Evolutionary conservation across 2,797 vertebrate genomes (phyloP), one percentile per base, ranked within the genome.

Genomic region (Clarias fuscus): DNA sequence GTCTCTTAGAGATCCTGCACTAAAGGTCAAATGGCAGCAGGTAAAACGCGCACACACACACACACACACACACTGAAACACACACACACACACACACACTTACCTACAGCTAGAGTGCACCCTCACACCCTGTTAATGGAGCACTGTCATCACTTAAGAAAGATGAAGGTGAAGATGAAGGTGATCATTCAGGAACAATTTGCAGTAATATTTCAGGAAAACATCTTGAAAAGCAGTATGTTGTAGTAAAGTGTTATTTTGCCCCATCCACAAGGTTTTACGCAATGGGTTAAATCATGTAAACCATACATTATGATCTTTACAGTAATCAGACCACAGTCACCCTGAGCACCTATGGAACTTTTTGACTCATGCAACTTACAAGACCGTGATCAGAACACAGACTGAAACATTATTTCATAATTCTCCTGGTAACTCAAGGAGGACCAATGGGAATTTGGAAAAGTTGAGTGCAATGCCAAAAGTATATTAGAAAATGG

Each of bases 11-110:
- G 98, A 99, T 93, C 98, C 98, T 11, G 95, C 97, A 27, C 91
- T 97, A 67, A 98, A 97, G 91, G 93, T 96, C 89, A 97, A 95
- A 92, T 99, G 98, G 98, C 97, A 98, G 68, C 97, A 98, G 96
- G 98, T 99, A 92, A 91, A 94, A 53, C 22, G n/a, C 18, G 10
- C 48, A 27, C n/a, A 53, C 72, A 75, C 72, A 73, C 71, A 73
- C 71, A 53, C 43, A 53, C 71, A 24, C 71, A 73, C 71, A 75
- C 72, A 20, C 7, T 43, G 24, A 43, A 43, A 72, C 72, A 56
- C 72, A 18, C 24, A 27, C 73, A n/a, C 72, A 22, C 37, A 48
- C 72, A 40, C 37, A 72, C 20, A 72, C 43, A 75, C 11, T 72
- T 48, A 0, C 43, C 7, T 43, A 2, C 43, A 43, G 43, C 43